Percentiles rank a stretch among this genome's conserved stretches.
Conservation (phyloP, 2,113 vertebrate genomes). For the Platycercus adscitus region DNA sequence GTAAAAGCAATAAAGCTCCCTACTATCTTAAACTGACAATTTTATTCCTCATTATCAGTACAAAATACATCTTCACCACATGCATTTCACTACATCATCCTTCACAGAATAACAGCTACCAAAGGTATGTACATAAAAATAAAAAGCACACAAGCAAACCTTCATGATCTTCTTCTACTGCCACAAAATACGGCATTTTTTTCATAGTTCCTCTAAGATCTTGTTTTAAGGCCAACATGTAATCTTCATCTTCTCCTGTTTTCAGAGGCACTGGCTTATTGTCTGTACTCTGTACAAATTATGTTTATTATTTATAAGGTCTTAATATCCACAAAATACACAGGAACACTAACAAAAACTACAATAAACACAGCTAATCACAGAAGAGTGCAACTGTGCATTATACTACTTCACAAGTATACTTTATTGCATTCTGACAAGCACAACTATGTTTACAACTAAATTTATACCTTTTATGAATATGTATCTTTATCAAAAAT, state of each 20-base stretch:
- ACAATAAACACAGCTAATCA: background rate
- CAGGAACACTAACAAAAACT: background rate
- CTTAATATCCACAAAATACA: background rate
- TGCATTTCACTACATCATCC: background rate
- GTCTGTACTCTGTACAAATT: slow-evolving; percentile 74
- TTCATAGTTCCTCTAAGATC: slow-evolving; percentile 86
- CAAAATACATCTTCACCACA: background rate
- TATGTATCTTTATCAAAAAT: background rate
- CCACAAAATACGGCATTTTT: slow-evolving; percentile 83
- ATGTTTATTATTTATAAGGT: background rate
- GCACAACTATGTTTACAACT: background rate
- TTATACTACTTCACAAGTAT: background rate
- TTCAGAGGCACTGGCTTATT: slow-evolving; percentile 88
- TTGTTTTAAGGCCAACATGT: slow-evolving; percentile 91
- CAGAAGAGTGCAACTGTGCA: background rate
- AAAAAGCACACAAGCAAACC: slow-evolving; percentile 63
- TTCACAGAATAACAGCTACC: background rate
- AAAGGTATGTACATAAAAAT: background rate
- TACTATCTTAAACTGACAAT: background rate
- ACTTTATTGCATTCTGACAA: background rate
- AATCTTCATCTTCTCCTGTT: slow-evolving; percentile 85
- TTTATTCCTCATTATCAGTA: background rate
- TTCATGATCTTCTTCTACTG: slow-evolving; percentile 66
- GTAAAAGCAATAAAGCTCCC: background rate
- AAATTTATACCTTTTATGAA: background rate